These are phyloP conservation scores for Dromaius novaehollandiae DNA, from an alignment of 2,113 vertebrate genomes.

Conservation along the genomic window DNA sequence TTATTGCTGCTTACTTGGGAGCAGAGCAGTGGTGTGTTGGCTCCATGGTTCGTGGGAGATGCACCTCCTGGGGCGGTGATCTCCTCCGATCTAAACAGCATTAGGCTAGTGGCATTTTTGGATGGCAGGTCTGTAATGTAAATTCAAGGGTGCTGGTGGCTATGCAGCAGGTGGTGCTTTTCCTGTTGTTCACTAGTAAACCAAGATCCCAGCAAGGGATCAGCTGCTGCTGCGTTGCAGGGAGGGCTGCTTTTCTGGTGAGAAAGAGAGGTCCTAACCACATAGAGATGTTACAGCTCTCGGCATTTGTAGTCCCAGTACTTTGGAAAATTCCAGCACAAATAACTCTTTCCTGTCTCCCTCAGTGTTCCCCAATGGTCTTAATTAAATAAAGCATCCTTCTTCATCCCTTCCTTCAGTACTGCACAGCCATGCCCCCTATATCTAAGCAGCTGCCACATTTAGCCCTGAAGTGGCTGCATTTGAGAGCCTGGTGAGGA, in stretches of 20 bases:
- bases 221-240: not conserved
- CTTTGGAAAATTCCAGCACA: not conserved
- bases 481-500: not conserved
- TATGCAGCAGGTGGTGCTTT: not conserved
- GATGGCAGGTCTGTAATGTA: not conserved
- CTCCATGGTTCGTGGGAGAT: not conserved
- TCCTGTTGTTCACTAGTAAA: not conserved
- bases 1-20: not conserved
- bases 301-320: not conserved
- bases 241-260: not conserved
- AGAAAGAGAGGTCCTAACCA: not conserved
- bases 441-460: not conserved
- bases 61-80: not conserved
- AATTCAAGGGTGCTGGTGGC: not conserved
- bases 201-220: not conserved
- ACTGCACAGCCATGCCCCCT: not conserved
- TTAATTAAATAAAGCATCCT: slow-evolving; percentile 4
- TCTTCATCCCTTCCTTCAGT: not conserved
- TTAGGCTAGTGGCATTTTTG: not conserved
- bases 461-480: not conserved
- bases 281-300: not conserved
- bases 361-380: not conserved
- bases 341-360: not conserved
- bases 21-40: not conserved
- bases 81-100: not conserved